Evolutionary conservation across 23 tunicate species (phyloP).

Genomic region (Botrylloides violaceus): DNA sequence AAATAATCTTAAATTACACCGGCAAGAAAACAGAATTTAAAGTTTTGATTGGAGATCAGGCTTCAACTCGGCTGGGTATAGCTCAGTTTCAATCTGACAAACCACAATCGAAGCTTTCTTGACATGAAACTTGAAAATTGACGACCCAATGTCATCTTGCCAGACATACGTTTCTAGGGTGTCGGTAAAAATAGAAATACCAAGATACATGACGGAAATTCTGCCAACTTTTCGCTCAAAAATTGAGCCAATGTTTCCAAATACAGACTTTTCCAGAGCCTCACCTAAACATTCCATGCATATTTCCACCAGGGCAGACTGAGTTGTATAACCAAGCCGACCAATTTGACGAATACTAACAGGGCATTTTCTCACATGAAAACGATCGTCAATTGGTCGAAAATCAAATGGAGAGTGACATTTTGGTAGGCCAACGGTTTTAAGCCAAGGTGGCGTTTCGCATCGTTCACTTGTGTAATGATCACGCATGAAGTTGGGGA

Average conservation of each 20-base stretch:
- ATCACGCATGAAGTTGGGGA: not conserved
- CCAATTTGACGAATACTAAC: slow-evolving; percentile 1
- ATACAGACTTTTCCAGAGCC: not conserved
- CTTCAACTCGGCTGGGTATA: no score
- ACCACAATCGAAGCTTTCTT: not conserved
- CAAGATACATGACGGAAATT: slow-evolving; percentile 2
- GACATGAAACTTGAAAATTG: slow-evolving; percentile 16
- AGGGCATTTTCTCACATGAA: not conserved
- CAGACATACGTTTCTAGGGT: not conserved
- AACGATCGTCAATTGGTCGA: not conserved
- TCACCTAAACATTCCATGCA: slow-evolving; percentile 20
- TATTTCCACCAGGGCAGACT: slow-evolving; percentile 5
- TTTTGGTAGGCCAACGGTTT: no score
- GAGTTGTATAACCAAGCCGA: slow-evolving; percentile 4
- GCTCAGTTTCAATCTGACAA: slow-evolving; percentile 11
- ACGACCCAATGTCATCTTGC: slow-evolving; percentile 7
- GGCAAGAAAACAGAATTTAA: no score
- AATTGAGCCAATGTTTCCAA: not conserved
- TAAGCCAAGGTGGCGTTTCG: no score
- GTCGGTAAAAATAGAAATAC: not conserved
- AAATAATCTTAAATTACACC: no score
- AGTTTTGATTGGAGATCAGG: no score
- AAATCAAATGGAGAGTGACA: no score
- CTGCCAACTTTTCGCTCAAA: not conserved
- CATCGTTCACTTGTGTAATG: not conserved